Base-by-base conservation (phyloP, 1,140 invertebrate genomes). In the Lanistes nyassanus region DNA sequence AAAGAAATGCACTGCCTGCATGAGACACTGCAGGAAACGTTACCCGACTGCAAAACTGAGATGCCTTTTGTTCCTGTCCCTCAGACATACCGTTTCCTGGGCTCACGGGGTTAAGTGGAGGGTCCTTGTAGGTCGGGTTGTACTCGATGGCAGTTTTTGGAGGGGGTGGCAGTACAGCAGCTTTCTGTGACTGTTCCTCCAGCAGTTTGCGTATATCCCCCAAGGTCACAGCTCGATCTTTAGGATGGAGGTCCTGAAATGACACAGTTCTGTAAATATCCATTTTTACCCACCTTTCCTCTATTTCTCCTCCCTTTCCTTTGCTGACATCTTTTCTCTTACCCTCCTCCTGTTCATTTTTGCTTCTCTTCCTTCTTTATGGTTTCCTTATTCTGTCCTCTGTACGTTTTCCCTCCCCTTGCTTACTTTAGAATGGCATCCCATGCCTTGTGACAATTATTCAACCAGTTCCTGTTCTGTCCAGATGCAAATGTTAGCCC, bases 1-100 rank as follows among this genome's bases (percentile, higher is more conserved):
- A 37, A 3, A 67, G 37, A 23, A 67, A 39, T 21, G 36, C 65
- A 23, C 26, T 67, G 13, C 65, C 65, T 21, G 65, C 21, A n/a
- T 39, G 36, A 37, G 34, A 36, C 65, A 39, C 5, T 3, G 36
- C 68, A 56, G 68, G 53, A 70, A 70, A 31, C 5, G 34, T 16
- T n/a, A 53, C 68, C 19, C 5, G 31, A 29, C 0, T 16, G 11
- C 26, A 11, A 9, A 26, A 70, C 26, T n/a, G 55, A 42, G 47
- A 31, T 31, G 37, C 19, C 7, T 21, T 69, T 36, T 13, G 23
- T 64, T 65, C 26, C 6, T 31, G 56, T 47, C 31, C 37, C 26
- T 34, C 2, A n/a, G 7, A 74, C 47, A 67, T 81, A 87, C 87
- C 87, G 75, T 87, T 85, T 56, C 87, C 88, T 53, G 85, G 83